These are phyloP conservation scores for Ommatoiulus sabulosus DNA, from an alignment of 2,888 invertebrate genomes.

Conservation along the genomic window DNA sequence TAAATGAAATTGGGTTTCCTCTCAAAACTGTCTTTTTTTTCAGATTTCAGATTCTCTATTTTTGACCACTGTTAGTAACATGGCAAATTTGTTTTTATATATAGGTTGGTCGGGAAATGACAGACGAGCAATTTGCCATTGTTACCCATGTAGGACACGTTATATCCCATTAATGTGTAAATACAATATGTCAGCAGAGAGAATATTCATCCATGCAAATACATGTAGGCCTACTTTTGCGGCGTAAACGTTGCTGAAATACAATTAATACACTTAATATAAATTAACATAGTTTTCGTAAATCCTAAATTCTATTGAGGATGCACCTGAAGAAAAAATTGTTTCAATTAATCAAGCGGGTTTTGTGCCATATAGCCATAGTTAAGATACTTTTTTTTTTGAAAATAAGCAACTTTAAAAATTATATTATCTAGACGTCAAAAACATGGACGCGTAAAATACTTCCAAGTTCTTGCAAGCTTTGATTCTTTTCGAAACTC, in stretches of 20 bases:
- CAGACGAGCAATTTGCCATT: neutral
- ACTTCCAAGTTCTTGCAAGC: no score
- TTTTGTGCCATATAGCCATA: no score
- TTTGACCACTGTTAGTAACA: neutral
- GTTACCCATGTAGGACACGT: neutral
- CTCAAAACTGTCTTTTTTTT: neutral
- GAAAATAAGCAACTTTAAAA: no score
- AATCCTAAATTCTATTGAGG: neutral
- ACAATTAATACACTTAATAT: neutral
- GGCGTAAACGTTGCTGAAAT: neutral
- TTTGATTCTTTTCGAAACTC: no score
- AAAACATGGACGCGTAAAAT: no score
- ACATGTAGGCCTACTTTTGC: neutral
- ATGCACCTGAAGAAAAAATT: neutral
- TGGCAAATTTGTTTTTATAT: neutral
- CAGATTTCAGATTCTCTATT: neutral
- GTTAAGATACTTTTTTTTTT: no score
- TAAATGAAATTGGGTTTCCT: neutral
- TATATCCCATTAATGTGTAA: neutral
- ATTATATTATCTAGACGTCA: no score
- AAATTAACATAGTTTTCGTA: slow-evolving; percentile 10
- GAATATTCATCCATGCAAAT: neutral
- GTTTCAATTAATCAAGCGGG: neutral
- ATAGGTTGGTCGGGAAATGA: neutral
- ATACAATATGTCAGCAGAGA: neutral